These are phyloP conservation scores for Ornithoptera alexandrae DNA, from an alignment of 2,888 invertebrate genomes.

Conservation along the genomic window DNA sequence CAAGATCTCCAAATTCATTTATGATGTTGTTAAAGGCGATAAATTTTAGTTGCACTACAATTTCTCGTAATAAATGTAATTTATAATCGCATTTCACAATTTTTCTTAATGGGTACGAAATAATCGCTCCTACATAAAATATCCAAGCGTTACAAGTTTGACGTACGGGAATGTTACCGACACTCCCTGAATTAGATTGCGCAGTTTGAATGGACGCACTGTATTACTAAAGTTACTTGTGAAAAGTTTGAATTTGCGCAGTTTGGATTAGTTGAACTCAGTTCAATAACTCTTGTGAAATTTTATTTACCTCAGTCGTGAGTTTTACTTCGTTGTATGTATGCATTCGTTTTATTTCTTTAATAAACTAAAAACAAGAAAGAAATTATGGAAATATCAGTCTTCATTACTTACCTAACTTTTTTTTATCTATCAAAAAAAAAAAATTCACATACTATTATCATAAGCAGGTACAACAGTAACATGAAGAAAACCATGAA, in stretches of 20 bases:
- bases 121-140: not conserved
- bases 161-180: slow-evolving; percentile 8
- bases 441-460: not conserved
- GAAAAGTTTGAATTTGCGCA: slow-evolving; percentile 14
- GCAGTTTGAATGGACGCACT: slow-evolving; percentile 15
- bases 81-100: not conserved
- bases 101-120: not conserved
- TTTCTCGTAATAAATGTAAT: too few relatives aligned
- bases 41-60: too few relatives aligned
- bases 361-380: not conserved
- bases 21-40: too few relatives aligned
- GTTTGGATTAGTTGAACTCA: slow-evolving; percentile 9
- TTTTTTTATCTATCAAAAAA: too few relatives aligned
- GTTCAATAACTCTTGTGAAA: slow-evolving; percentile 15
- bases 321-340: slow-evolving; percentile 1
- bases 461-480: not conserved
- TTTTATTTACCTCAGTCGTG: slow-evolving; percentile 2
- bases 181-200: slow-evolving; percentile 20
- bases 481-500: not conserved
- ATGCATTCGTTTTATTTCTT: not conserved
- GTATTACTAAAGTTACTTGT: slow-evolving; percentile 16
- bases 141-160: not conserved
- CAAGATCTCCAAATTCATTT: too few relatives aligned
- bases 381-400: not conserved
- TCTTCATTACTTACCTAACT: not conserved